These are phyloP conservation scores for Eublepharis macularius DNA, from an alignment of 2,113 vertebrate genomes.

Conservation along the genomic window DNA sequence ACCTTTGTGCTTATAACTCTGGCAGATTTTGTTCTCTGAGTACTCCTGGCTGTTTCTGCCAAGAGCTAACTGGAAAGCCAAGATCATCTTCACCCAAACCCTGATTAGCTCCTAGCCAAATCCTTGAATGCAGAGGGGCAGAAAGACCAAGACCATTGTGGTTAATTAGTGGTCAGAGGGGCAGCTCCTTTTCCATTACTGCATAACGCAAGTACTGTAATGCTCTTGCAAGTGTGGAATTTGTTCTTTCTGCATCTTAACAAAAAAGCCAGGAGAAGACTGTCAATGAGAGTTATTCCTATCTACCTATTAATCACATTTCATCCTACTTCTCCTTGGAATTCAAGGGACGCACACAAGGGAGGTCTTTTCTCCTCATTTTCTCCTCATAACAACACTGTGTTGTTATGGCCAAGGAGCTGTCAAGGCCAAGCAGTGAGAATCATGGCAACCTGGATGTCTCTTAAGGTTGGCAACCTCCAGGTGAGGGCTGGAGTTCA, in stretches of 20 bases:
- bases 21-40: not conserved
- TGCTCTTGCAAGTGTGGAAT: not conserved
- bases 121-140: not conserved
- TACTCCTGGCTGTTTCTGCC: not conserved
- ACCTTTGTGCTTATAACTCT: too few species aligned
- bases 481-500: too few species aligned
- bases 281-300: not conserved
- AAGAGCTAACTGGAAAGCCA: not conserved
- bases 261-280: not conserved
- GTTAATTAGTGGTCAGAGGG: not conserved
- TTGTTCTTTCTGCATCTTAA: not conserved
- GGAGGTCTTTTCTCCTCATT: too few species aligned
- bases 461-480: too few species aligned
- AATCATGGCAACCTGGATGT: not conserved
- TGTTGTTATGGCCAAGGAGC: too few species aligned
- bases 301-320: too few species aligned
- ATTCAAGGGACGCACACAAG: too few species aligned
- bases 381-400: too few species aligned
- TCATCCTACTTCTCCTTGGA: too few species aligned
- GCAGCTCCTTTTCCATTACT: not conserved
- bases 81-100: not conserved
- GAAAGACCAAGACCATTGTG: not conserved
- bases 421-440: not conserved
- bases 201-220: not conserved
- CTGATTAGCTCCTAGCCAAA: not conserved